Conservation (phyloP, 2,888 invertebrate genomes). For the Rutpela maculata region DNA sequence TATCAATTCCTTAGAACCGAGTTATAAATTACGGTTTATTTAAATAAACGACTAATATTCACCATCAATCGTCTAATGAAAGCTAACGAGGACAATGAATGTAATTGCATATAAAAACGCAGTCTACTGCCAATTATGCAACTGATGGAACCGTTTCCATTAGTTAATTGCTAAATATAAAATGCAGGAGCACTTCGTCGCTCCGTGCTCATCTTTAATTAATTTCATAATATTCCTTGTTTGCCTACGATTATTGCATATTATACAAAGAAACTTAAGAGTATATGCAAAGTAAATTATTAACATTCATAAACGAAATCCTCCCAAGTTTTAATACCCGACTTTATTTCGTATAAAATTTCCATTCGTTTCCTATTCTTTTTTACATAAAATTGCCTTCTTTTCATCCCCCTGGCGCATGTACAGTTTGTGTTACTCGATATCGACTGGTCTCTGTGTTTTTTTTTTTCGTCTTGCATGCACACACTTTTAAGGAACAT, state of each 20-base stretch:
- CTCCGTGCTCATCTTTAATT: slow-evolving; percentile 62
- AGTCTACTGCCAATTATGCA: slow-evolving; percentile 61
- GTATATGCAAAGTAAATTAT: slow-evolving; percentile 74
- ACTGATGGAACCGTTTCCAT: slow-evolving; percentile 62
- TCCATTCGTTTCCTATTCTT: slow-evolving; percentile 72
- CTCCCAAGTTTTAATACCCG: slow-evolving; percentile 71
- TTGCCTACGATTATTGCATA: slow-evolving; percentile 70
- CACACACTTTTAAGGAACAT: slow-evolving; percentile 52
- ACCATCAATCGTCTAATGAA: slow-evolving; percentile 33
- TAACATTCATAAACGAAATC: slow-evolving; percentile 74
- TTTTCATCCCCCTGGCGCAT: slow-evolving; percentile 64
- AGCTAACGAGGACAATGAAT: slow-evolving; percentile 60
- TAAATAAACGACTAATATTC: slow-evolving; percentile 35
- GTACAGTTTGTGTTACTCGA: slow-evolving; percentile 53
- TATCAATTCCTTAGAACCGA: background rate
- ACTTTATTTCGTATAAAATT: slow-evolving; percentile 74
- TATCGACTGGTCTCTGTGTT: slow-evolving; percentile 65
- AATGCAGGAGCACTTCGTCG: slow-evolving; percentile 58
- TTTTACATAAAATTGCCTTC: slow-evolving; percentile 70
- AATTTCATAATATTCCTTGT: slow-evolving; percentile 69
- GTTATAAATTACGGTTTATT: slow-evolving; percentile 30
- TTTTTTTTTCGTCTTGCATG: slow-evolving; percentile 56
- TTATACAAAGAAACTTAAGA: slow-evolving; percentile 69
- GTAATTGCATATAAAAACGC: slow-evolving; percentile 64
- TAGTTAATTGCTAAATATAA: slow-evolving; percentile 65